Evolutionary conservation across 2,113 vertebrate genomes (phyloP), one percentile per base, ranked within the genome.

Genomic region (Nyctibius bracteatus): DNA sequence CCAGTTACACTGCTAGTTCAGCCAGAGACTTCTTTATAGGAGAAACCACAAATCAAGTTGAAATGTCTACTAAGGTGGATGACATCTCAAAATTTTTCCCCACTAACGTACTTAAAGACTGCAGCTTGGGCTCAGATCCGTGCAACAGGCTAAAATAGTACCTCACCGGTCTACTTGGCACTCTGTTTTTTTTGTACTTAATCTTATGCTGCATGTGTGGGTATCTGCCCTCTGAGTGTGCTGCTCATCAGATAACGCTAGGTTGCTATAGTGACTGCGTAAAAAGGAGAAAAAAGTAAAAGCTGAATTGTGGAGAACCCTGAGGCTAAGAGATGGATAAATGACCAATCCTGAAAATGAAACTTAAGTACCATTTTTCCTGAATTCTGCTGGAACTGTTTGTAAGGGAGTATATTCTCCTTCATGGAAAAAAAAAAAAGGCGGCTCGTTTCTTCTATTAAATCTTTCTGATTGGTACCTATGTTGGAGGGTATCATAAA

Each of bases 221-320:
- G 12, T 63, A 83, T 86, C 58, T 90, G 79, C 85, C 87, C 92
- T 94, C 39, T 74, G 43, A 57, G 63, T 46, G 43, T 8, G 6
- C 72, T 55, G 21, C 28, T 93, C 52, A 87, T 77, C 85, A 83
- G 85, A 86, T 88, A 96, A 90, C 25, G 54, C 35, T 7, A 18
- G 84, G 96, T 96, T 97, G 91, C 96, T 91, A 94, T 95, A 96
- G 96, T 47, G 66, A 96, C 58, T 49, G 83, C 47, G 89, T 88
- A 44, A 96, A 91, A 95, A 93, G 61, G 41, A 43, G 21, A 51
- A 92, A 94, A 92, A 82, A 82, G 14, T n/a, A n/a, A 61, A 90
- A 72, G 16, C 61, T 79, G 73, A 72, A 92, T 62, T 79, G 88
- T 75, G 37, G 54, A 88, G 52, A 92, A 67, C 91, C 93, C 90